Percentiles rank a stretch among this genome's conserved stretches.
phyloP scores from a whole-genome alignment of 2,113 vertebrate species.

The Nesoenas mayeri region DNA sequence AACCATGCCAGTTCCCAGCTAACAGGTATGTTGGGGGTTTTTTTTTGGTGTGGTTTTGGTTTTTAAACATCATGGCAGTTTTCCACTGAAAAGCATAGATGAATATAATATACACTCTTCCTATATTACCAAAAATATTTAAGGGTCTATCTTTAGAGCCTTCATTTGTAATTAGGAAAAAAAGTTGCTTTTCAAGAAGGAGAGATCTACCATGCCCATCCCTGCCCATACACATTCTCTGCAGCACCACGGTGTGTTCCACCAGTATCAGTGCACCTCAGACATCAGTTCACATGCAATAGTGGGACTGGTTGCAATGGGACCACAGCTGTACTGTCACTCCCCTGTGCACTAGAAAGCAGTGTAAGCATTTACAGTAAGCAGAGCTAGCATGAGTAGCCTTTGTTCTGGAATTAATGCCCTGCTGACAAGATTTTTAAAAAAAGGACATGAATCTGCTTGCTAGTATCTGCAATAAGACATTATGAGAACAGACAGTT shows the following conservation, averaged over 20 bases:
- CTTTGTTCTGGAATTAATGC: not conserved
- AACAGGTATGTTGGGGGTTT: too few species aligned
- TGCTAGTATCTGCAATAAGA: not conserved
- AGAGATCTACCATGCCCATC: not conserved
- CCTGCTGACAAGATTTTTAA: not conserved
- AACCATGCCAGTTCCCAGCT: not conserved
- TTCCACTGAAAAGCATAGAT: not conserved
- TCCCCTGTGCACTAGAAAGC: not conserved
- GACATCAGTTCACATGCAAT: not conserved
- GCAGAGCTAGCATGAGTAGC: not conserved
- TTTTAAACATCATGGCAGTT: not conserved
- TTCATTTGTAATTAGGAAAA: not conserved
- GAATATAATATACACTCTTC: not conserved
- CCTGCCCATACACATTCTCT: not conserved
- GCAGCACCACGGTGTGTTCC: not conserved
- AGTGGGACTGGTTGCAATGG: not conserved
- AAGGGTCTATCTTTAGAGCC: not conserved
- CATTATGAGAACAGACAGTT: not conserved
- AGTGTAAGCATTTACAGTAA: not conserved
- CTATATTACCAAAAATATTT: not conserved
- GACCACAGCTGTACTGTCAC: not conserved
- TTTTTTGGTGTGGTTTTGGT: not conserved
- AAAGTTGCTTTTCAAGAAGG: not conserved
- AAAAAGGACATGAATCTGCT: not conserved
- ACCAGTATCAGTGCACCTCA: not conserved